Base-by-base conservation (phyloP, 2,888 invertebrate species). In the Myopa testacea region DNA sequence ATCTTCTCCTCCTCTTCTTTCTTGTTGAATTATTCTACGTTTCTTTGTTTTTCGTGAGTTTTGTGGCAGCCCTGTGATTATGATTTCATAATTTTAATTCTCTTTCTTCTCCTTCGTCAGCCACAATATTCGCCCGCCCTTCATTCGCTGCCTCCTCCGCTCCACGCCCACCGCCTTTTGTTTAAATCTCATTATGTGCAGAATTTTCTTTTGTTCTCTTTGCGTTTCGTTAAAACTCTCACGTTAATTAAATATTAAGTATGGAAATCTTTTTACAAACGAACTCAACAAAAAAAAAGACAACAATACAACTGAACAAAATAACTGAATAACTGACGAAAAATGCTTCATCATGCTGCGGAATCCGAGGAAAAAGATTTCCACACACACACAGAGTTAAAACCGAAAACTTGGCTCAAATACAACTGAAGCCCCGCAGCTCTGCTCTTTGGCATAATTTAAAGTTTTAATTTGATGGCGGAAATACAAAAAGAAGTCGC, bases 231-330 rank as follows among this genome's bases (percentile, higher is more conserved):
- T 34, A 38, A 65, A 7, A 65, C 34, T 69, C 69, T 6, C 69
- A 52, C 69, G 50, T 10, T 52, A 52, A 69, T 69, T 50, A 50
- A 69, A 52, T 69, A 19, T 69, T 69, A 52, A 69, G 34, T 14
- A 69, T 52, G 69, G 50, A 69, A 69, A 52, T 52, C 69, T 69
- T 50, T 37, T 52, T 50, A 10, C 26, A 69, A 52, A 68, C 26
- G n/a, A 63, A 63, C 26, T 34, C 12, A 19, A 63, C n/a, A 60
- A 10, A 63, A 26, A 63, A 26, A 26, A 26, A 26, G 26, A 2
- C 26, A 26, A 26, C 26, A 26, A 26, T 26, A 26, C 26, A 26
- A 26, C 26, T 26, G 26, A 26, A 26, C 26, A 26, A 26, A 26
- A 26, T 26, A 26, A 8, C 26, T 19, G 62, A 26, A 26, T 63